Evolutionary conservation across 2,113 vertebrate species (phyloP), one percentile per base, ranked within the genome.

Genomic region (Progne subis): DNA sequence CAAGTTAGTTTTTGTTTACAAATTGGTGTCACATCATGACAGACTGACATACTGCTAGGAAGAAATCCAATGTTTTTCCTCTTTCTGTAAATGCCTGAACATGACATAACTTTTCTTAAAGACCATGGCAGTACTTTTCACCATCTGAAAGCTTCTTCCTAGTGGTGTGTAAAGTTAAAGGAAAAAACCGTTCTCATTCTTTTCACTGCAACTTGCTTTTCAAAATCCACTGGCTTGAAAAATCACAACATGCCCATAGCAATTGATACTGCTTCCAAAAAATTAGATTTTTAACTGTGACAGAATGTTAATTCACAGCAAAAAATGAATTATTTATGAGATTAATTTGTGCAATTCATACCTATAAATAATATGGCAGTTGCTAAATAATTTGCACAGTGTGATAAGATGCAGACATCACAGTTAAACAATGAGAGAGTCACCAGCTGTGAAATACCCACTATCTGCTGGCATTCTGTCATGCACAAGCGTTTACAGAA

Each of bases 341-440:
- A 96, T 96, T 97, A 98, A 98, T 98, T 96, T 97, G 77, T 94
- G 65, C 83, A 95, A 95, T 97, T 97, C 94, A 94, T 97, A 98
- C 96, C 96, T 97, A 95, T 97, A 98, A 98, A 97, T 97, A 98
- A 97, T 95, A 89, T 94, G 97, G 92, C 83, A 97, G 91, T 97
- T 97, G 95, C 93, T 98, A 98, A 97, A 97, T 97, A 97, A 97
- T 97, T 97, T 98, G 93, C 94, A 91, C 70, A 67, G 70, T 68
- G 75, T 88, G 74, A 95, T 95, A 96, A 96, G 90, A 97, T 87
- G 91, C 89, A 97, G 93, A 93, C 55, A 96, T 96, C 92, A 89
- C 80, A 96, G 91, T 87, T 95, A 92, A 94, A 96, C 94, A 92
- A 81, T 64, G 85, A 92, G 74, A 72, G 74, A 84, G 78, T 94